Base-by-base conservation (phyloP, 1,140 invertebrate genomes). In the Eriocheir sinensis region DNA sequence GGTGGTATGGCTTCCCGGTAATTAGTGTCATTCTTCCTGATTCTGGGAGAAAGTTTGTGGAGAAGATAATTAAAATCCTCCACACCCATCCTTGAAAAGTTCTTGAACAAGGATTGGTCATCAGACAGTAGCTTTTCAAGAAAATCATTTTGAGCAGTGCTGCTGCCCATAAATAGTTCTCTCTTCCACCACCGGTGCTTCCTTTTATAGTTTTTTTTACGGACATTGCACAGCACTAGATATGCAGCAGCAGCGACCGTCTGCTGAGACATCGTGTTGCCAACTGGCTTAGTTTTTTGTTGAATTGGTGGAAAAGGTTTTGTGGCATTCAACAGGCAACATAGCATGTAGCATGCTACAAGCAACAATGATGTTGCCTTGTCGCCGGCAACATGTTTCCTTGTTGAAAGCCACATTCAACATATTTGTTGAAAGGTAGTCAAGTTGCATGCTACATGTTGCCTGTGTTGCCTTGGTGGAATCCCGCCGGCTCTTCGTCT, bases 81-180 rank as follows among this genome's bases (percentile, higher is more conserved):
- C 91, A 92, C 72, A 93, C 92, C 86, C 92, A 85, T 93, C 92
- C 83, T 86, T 86, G 92, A 93, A 88, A 93, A 93, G 92, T 93
- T 93, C 48, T 93, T 93, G 40, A 93, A 88, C 48, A 86, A 36
- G 6, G 83, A 44, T 93, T 93, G 92, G 80, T 93, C 83, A 93
- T 93, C 92, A 60, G n/a, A 9, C 34, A 93, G 41, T 88, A 88
- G 86, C 92, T 93, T 93, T 44, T 34, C n/a, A 93, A 86, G 86
- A 93, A 93, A 86, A 15, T 86, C n/a, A 44, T 36, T 86, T 53
- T 86, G 81, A 93, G 83, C 83, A 93, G 21, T 93, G 83, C 21
- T 86, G 17, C 81, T 86, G 83, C 44, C 92, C 15, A 93, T 48
- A 86, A 93, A 93, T 36, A 93, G 41, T 92, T 91, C 92, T 88